These are phyloP conservation scores for Acomys russatus DNA, from an alignment of 2,797 vertebrate genomes.

Conservation along the genomic window DNA sequence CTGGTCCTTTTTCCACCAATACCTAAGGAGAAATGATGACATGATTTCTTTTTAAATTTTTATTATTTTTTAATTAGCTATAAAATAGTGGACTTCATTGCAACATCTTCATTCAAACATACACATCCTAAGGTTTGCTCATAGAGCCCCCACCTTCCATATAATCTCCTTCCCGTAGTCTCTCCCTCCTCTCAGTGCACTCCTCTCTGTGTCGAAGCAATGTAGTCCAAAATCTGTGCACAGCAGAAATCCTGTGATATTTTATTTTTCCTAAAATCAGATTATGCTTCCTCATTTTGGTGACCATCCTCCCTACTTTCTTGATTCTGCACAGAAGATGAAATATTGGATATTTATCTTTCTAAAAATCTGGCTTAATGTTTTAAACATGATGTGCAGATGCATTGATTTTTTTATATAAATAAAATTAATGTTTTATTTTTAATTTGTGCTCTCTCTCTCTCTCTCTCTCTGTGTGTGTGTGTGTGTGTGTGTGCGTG, in stretches of 20 bases:
- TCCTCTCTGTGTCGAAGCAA: neutral
- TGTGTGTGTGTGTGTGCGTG: neutral
- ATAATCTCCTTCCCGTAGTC: neutral
- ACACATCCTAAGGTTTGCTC: neutral
- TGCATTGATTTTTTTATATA: neutral
- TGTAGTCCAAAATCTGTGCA: neutral
- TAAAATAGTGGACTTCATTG: neutral
- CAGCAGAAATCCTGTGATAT: neutral
- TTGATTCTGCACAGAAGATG: neutral
- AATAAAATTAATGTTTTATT: neutral
- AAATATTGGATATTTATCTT: neutral
- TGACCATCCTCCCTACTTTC: neutral
- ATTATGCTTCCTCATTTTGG: neutral
- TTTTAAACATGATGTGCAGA: neutral
- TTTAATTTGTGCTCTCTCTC: neutral
- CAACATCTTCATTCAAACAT: neutral
- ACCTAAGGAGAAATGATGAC: neutral
- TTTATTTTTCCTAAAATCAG: neutral
- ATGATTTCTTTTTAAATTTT: constrained; percentile 3
- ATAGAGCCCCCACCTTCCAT: neutral
- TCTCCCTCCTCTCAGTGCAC: neutral
- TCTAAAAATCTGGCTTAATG: neutral
- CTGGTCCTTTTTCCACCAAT: neutral
- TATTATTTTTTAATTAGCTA: neutral
- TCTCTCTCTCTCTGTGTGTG: neutral